phyloP scores from a whole-genome alignment of 2,888 invertebrate genomes.

The Perdita meconis region DNA sequence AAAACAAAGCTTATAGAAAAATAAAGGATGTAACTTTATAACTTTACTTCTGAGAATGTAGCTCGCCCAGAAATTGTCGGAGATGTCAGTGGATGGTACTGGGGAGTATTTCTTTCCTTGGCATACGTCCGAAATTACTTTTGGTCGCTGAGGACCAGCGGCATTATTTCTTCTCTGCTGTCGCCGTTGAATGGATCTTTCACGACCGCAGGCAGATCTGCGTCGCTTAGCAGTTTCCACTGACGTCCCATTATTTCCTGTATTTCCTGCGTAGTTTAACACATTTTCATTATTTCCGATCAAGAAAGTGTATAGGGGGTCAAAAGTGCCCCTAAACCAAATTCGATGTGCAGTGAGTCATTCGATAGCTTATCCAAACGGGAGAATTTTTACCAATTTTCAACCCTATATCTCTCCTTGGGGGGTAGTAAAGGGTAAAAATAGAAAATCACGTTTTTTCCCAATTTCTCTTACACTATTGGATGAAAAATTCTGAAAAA shows the following conservation, averaged over 20 bases:
- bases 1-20: slow-evolving; percentile 69
- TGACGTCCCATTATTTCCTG: slow-evolving; percentile 85
- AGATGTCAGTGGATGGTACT: slow-evolving; percentile 61
- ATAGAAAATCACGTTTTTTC: no score
- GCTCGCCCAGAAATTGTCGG: slow-evolving; percentile 65
- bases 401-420: no score
- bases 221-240: slow-evolving; percentile 86
- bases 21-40: slow-evolving; percentile 67
- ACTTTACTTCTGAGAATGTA: slow-evolving; percentile 71
- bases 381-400: no score
- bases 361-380: no score
- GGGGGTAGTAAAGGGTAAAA: no score
- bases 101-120: slow-evolving; percentile 60
- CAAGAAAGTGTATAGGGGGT: no score
- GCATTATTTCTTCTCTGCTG: slow-evolving; percentile 87
- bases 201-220: slow-evolving; percentile 86
- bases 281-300: no score
- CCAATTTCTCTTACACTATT: no score
- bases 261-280: slow-evolving; percentile 84
- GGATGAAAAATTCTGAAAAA: no score
- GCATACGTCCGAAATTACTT: slow-evolving; percentile 80
- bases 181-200: slow-evolving; percentile 85
- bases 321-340: no score
- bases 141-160: slow-evolving; percentile 86
- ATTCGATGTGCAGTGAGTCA: no score